Conservation (phyloP, 2,113 vertebrate species). For the Spheniscus mendiculus region DNA sequence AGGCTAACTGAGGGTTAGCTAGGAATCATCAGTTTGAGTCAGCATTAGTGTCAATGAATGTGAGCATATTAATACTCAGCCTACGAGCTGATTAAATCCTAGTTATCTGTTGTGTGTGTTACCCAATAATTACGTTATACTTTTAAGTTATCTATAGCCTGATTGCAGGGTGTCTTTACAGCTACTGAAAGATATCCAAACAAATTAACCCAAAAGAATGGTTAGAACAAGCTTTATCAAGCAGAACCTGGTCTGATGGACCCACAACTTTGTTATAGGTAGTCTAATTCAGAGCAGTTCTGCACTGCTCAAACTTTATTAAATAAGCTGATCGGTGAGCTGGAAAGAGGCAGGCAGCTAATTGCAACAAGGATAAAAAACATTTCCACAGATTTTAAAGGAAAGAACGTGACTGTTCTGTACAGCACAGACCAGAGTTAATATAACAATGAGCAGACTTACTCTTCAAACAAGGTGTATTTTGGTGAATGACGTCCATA, state of each 20-base stretch:
- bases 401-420: background rate
- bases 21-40: background rate
- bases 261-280: rapidly evolving
- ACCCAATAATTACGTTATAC: background rate
- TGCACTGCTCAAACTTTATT: background rate
- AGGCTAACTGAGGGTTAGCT: background rate
- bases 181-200: background rate
- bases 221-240: background rate
- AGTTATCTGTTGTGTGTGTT: background rate
- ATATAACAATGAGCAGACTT: background rate
- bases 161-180: background rate
- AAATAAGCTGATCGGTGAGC: background rate
- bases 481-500: background rate
- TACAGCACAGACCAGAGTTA: background rate
- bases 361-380: background rate
- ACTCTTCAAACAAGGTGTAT: constrained; percentile 68
- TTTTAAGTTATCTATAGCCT: background rate
- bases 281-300: background rate
- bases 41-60: background rate
- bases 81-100: background rate
- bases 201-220: background rate
- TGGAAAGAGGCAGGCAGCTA: background rate
- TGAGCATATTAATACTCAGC: background rate
- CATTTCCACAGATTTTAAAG: background rate
- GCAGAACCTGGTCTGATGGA: background rate